These are phyloP conservation scores for Alligator mississippiensis DNA, from an alignment of 2,113 vertebrate species.

Conservation along the genomic window DNA sequence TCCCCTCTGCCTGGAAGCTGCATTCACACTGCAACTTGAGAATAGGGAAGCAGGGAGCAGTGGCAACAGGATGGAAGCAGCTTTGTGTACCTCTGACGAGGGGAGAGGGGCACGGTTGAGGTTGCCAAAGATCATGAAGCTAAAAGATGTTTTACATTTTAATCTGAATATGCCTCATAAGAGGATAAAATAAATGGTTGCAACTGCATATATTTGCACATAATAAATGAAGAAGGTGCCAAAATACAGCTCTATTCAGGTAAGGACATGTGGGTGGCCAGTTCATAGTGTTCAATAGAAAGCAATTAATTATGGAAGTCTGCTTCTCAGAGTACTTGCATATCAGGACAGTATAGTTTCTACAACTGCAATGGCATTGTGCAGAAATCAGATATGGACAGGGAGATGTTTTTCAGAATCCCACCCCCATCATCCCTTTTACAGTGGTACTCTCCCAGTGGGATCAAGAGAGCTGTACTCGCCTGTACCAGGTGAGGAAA, in stretches of 20 bases:
- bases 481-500: fast-evolving
- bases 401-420: not conserved
- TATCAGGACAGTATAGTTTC: not conserved
- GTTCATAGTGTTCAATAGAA: slow-evolving; percentile 25
- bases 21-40: too few relatives aligned
- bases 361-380: slow-evolving; percentile 8
- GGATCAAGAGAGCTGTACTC: not conserved
- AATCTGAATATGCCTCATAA: not conserved
- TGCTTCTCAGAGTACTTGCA: slow-evolving; percentile 1
- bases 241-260: slow-evolving; percentile 53
- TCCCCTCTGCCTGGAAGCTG: too few relatives aligned
- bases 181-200: not conserved
- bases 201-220: not conserved
- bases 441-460: not conserved
- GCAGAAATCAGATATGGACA: not conserved
- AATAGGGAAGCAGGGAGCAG: too few relatives aligned
- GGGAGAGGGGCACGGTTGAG: not conserved
- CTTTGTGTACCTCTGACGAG: not conserved
- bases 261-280: slow-evolving; percentile 14
- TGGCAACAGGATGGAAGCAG: too few relatives aligned
- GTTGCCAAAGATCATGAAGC: not conserved
- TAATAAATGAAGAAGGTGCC: not conserved
- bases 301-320: slow-evolving; percentile 34
- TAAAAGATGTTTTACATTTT: not conserved
- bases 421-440: not conserved